Base-by-base conservation (phyloP, 2,888 invertebrate species). In the Meandrusa payeni region DNA sequence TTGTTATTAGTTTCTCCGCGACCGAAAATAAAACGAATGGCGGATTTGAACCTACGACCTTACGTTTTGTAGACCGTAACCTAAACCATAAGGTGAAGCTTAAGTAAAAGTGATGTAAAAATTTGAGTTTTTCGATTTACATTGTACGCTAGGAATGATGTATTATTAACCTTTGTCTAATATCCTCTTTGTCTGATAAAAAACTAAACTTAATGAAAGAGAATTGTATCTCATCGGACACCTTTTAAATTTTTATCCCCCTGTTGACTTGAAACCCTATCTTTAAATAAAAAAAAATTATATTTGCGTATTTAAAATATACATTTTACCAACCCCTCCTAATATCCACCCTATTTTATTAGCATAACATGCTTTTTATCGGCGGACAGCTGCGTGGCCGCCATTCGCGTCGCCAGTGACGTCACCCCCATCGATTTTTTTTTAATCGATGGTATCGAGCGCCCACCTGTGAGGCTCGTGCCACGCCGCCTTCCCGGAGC, bases 391-490 rank as follows among this genome's bases (percentile, higher is more conserved):
- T 86, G 86, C 85, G 73, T 64, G 55, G 62, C 72, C 73, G 42
- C 50, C 50, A 47, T 47, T 15, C 28, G 19, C 12, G 3, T 7
- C 51, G 57, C 61, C 60, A 59, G 69, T 85, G 82, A 85, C 86
- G 85, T 83, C 79, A 83, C 27, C 31, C n/a, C 24, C 65, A 80
- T 82, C 76, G 83, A 83, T 83, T 68, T 68, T 72, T 61, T 57
- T 47, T 50, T 32, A 67, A 76, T 78, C 83, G 81, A 83, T 80
- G 58, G 40, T 74, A 83, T 85, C 81, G 83, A 85, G 48, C 76
- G 64, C 58, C 69, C 85, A 85, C 83, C 85, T 85, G 83, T 79
- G 63, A 43, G 59, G 64, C 77, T 55, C 75, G 76, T 75, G 79
- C 69, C 67, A 52, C 68, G 59, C 68, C 68, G 60, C 61, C 71